Conservation (phyloP, 2,888 invertebrate species). For the Eucera pruinosa region DNA sequence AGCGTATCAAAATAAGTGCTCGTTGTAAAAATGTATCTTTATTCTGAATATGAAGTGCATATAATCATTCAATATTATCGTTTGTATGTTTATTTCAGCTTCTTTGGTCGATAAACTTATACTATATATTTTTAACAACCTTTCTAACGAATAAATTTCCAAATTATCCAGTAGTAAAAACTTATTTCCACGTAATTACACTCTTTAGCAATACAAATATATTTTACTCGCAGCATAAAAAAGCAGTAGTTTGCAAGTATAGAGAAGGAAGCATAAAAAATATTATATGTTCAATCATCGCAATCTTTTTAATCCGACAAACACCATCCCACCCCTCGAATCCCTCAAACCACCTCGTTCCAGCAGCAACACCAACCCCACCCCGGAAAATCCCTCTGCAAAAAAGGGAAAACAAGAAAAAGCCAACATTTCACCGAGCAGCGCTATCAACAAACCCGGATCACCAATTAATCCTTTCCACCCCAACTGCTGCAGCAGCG, state of each 20-base stretch:
- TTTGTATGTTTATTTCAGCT: too few species aligned
- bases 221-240: not conserved
- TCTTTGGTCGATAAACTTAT: too few species aligned
- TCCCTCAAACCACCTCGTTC: not conserved
- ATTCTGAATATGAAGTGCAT: not conserved
- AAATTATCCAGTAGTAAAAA: too few species aligned
- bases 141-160: too few species aligned
- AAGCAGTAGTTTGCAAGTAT: not conserved
- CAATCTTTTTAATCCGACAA: constrained; percentile 11
- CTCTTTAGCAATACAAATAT: not conserved
- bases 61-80: not conserved
- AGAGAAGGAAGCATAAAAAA: not conserved
- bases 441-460: constrained; percentile 44
- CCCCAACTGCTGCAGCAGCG: constrained; percentile 31
- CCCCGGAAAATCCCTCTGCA: not conserved
- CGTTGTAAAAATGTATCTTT: not conserved
- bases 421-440: constrained; percentile 21
- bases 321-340: not conserved
- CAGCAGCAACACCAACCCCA: not conserved
- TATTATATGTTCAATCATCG: not conserved
- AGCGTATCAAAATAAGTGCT: not conserved
- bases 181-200: too few species aligned
- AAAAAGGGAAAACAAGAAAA: constrained; percentile 21
- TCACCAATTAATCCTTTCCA: constrained; percentile 50
- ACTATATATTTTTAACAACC: too few species aligned